These are phyloP conservation scores for Mycalesis mineus DNA, from an alignment of 2,888 invertebrate species.

Conservation along the genomic window DNA sequence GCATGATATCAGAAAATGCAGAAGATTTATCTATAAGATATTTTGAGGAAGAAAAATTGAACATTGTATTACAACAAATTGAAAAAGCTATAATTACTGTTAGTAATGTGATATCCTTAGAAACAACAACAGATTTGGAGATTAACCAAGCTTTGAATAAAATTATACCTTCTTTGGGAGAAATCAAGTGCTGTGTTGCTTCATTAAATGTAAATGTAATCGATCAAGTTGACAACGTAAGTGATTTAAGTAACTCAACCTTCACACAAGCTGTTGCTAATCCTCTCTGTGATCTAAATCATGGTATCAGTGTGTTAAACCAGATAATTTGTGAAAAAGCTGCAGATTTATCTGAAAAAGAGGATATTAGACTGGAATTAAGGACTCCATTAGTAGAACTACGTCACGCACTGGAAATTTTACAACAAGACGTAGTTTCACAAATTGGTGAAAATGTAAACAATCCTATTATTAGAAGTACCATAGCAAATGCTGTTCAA, in stretches of 20 bases:
- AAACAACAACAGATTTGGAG: conserved; percentile 38
- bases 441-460: conserved; percentile 54
- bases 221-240: conserved; percentile 44
- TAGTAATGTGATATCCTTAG: conserved; percentile 47
- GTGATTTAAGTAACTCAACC: conserved; percentile 59
- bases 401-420: conserved; percentile 60
- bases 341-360: conserved; percentile 47
- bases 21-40: conserved; percentile 40
- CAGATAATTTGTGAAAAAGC: conserved; percentile 57
- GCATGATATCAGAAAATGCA: conserved; percentile 51
- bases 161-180: conserved; percentile 57
- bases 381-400: conserved; percentile 69
- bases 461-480: conserved; percentile 45
- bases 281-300: conserved; percentile 57
- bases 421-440: conserved; percentile 68
- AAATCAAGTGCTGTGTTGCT: conserved; percentile 56
- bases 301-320: conserved; percentile 53
- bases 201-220: conserved; percentile 32
- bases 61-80: conserved; percentile 52
- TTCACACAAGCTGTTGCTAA: conserved; percentile 58
- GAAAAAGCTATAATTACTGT: conserved; percentile 58
- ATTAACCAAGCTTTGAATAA: conserved; percentile 48
- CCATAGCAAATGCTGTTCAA: conserved; percentile 59
- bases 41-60: conserved; percentile 41
- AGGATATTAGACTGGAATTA: conserved; percentile 51